These are phyloP conservation scores for Eclectus roratus DNA, from an alignment of 2,113 vertebrate genomes.

Conservation along the genomic window DNA sequence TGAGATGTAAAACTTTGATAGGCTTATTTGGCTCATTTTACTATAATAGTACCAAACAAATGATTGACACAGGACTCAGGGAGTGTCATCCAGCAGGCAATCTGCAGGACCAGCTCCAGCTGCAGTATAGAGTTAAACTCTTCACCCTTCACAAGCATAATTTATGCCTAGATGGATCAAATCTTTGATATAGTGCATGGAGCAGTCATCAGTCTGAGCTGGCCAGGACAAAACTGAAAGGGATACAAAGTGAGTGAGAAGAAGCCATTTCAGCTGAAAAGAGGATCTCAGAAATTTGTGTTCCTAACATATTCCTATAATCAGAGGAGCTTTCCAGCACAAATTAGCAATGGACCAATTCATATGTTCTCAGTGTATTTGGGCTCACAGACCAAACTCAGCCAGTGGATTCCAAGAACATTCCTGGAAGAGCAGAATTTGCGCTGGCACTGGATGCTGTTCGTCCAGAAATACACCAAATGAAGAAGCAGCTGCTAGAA, in stretches of 20 bases:
- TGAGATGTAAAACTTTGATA: not conserved
- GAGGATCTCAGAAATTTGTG: not conserved
- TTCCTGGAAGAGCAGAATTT: conserved; percentile 37
- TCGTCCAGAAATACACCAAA: not conserved
- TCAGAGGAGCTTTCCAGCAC: not conserved
- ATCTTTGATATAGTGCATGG: not conserved
- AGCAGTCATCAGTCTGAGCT: not conserved
- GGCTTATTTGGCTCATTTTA: not conserved
- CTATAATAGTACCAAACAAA: not conserved
- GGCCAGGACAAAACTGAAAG: not conserved
- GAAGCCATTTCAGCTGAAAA: not conserved
- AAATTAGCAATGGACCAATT: conserved; percentile 21
- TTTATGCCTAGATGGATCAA: not conserved
- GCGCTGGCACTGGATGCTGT: not conserved
- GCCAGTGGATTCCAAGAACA: conserved; percentile 28
- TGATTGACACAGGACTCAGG: not conserved
- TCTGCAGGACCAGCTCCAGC: not conserved
- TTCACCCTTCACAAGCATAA: not conserved
- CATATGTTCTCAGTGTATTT: not conserved
- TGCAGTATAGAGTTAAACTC: not conserved
- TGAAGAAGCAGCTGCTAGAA: conserved; percentile 54
- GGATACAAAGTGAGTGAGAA: not conserved
- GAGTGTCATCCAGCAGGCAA: not conserved
- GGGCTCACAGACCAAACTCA: not conserved
- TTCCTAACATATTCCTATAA: not conserved